Evolutionary conservation across 2,113 vertebrate genomes (phyloP).

Genomic region (Varanus salvator): DNA sequence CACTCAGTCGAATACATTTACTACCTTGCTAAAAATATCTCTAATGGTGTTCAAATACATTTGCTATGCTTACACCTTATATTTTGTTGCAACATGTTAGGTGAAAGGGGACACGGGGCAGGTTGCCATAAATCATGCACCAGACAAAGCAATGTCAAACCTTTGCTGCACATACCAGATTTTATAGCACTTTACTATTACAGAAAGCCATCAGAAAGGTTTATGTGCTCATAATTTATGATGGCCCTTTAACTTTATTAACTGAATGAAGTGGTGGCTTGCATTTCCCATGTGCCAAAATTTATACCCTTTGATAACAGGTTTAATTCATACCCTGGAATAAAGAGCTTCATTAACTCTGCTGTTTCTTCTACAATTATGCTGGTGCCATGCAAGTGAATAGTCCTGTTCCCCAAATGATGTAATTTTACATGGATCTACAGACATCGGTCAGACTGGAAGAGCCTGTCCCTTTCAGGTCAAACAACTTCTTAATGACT

Average conservation of each 20-base stretch:
- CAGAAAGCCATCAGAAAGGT: constrained; percentile 20
- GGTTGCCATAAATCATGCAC: constrained; percentile 16
- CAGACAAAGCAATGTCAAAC: constrained; percentile 4
- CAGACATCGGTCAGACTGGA: neutral
- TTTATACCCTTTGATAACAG: constrained; percentile 29
- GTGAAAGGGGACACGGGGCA: constrained; percentile 20
- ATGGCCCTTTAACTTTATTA: constrained; percentile 35
- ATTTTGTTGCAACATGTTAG: constrained; percentile 20
- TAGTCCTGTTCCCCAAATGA: neutral
- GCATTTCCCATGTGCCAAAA: constrained; percentile 39
- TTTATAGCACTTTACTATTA: constrained; percentile 43
- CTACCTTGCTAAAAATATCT: constrained; percentile 25
- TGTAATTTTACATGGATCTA: neutral
- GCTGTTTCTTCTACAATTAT: constrained; percentile 8
- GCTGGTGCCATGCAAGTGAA: neutral
- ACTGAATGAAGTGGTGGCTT: constrained; percentile 18
- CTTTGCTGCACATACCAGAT: constrained; percentile 11
- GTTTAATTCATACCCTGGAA: constrained; percentile 17
- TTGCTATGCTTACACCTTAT: constrained; percentile 15
- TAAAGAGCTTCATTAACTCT: constrained; percentile 31
- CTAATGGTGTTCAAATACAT: constrained; percentile 10
- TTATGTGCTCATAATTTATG: constrained; percentile 27
- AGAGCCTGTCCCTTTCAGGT: neutral
- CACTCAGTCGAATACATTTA: neutral
- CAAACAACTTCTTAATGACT: neutral